Evolutionary conservation across 2,888 invertebrate genomes (phyloP), one percentile per base, ranked within the genome.

Genomic region (Spisula solida): DNA sequence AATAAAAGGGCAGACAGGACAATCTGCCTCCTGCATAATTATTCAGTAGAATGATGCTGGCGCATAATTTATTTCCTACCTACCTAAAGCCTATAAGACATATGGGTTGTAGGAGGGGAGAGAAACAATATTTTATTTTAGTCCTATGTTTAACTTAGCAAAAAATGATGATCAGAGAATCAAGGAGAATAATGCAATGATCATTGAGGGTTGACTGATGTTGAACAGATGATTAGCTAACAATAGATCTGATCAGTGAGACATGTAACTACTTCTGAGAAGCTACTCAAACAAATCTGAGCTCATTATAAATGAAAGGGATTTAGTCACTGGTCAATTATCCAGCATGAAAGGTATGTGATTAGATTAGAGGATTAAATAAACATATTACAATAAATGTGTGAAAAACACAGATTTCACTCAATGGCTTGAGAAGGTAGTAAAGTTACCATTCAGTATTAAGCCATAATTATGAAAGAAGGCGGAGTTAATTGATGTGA

Each of bases 261-360:
- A 6, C 12, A 66, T 66, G 60, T 25, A 25, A 84, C 55, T 81
- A 18, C 56, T 34, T 78, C 81, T 88, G 86, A 88, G 88, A 81
- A 85, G 47, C 47, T 85, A 82, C 87, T 87, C 90, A 85, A 85
- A 47, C 78, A 56, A 66, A 12, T 51, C 31, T 48, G 82, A 25
- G 41, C 31, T 20, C 14, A 82, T 82, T 60, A 75, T n/a, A 55
- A 31, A 81, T 75, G 82, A 51, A 82, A 48, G 18, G 82, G 87
- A 84, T 84, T 84, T 78, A n/a, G 2, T 48, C 10, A 84, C 31
- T 6, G 12, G 70, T n/a, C 29, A 66, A 51, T 51, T 34, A 48
- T 29, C 18, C 6, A 10, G 29, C 48, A 47, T 78, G 78, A 66
- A 66, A 66, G 41, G 25, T 25, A 66, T 12, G 25, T 66, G 60